These are phyloP conservation scores for Spilogale gracilis DNA, from an alignment of 2,113 vertebrate species.

Conservation along the genomic window DNA sequence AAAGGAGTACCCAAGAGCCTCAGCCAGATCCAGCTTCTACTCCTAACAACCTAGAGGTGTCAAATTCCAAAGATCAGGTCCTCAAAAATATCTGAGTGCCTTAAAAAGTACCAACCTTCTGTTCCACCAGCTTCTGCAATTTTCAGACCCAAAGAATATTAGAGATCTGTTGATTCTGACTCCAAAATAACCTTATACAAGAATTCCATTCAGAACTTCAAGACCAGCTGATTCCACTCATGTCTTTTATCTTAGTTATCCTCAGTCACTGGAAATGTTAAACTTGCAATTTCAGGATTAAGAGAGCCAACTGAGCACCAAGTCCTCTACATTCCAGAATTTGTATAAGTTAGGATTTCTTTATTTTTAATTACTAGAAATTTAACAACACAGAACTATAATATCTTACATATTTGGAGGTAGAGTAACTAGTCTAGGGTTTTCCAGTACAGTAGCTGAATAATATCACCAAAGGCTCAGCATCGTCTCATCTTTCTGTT, in stretches of 20 bases:
- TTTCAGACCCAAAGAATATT: slow-evolving; percentile 59
- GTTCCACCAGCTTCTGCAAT: not conserved
- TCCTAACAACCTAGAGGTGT: not conserved
- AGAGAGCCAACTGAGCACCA: not conserved
- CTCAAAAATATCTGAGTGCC: not conserved
- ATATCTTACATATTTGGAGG: not conserved
- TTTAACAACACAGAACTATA: not conserved
- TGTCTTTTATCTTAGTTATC: slow-evolving; percentile 6
- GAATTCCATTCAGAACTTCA: slow-evolving; percentile 60
- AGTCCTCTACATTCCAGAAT: not conserved
- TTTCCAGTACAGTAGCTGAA: slow-evolving; percentile 8
- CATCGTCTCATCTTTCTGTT: not conserved
- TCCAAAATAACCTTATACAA: not conserved
- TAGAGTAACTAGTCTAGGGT: not conserved
- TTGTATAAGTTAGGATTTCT: not conserved
- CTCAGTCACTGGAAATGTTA: not conserved
- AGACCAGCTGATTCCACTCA: slow-evolving; percentile 9
- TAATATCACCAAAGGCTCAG: not conserved
- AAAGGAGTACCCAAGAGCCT: not conserved
- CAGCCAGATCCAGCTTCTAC: not conserved
- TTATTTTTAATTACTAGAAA: not conserved
- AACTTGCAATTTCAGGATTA: slow-evolving; percentile 11
- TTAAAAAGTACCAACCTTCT: slow-evolving; percentile 35
- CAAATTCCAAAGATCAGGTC: not conserved
- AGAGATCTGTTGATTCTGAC: slow-evolving; percentile 13